Conservation (phyloP, 2,113 vertebrate genomes). For the Rana temporaria region DNA sequence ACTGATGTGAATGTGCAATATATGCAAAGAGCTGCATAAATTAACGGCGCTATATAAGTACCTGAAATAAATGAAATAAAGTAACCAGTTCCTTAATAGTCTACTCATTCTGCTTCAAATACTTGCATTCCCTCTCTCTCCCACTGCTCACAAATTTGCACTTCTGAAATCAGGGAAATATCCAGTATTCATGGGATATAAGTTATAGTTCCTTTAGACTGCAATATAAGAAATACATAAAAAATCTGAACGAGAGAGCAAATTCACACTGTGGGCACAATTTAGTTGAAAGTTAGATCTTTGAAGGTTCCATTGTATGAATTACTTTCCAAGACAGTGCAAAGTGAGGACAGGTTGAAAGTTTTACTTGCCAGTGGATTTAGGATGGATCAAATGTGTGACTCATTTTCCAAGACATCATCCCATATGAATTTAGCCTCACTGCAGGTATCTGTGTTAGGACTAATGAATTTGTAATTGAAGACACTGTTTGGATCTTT, state of each 20-base stretch:
- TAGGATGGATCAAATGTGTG: not conserved
- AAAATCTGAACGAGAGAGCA: not conserved
- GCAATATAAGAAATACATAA: no score
- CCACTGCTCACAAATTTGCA: no score
- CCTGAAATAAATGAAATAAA: no score
- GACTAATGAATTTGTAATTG: not conserved
- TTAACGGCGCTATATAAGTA: no score
- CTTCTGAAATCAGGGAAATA: no score
- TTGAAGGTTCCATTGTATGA: not conserved
- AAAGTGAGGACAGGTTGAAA: not conserved
- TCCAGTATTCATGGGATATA: no score
- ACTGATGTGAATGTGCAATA: no score
- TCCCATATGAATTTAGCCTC: not conserved
- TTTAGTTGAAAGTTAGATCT: not conserved
- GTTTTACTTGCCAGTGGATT: constrained; percentile 3
- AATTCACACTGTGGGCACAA: not conserved
- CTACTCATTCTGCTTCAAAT: no score
- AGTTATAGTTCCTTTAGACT: no score
- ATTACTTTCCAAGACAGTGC: not conserved
- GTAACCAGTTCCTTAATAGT: no score
- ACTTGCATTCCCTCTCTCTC: no score
- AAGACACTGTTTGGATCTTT: not conserved
- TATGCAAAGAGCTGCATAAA: no score
- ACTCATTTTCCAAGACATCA: constrained; percentile 27
- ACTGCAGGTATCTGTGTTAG: not conserved